Conservation (phyloP, 2,888 invertebrate genomes). For the Dicycla oo region DNA sequence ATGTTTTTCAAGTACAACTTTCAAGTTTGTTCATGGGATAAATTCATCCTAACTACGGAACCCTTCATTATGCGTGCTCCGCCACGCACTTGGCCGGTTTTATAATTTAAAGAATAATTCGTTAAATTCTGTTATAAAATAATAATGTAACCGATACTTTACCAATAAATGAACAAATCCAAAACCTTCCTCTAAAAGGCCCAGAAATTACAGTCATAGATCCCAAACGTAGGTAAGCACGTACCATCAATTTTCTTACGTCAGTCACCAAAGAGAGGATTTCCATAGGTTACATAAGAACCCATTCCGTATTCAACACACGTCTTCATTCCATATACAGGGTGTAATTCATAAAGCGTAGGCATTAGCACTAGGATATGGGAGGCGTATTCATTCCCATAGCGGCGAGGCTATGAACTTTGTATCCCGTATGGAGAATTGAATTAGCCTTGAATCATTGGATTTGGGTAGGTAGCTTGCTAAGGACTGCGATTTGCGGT, state of each 20-base stretch:
- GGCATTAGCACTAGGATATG: slow-evolving; percentile 70
- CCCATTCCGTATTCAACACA: slow-evolving; percentile 60
- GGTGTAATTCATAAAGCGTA: slow-evolving; percentile 65
- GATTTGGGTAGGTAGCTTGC: slow-evolving; percentile 10
- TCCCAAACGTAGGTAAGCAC: slow-evolving; percentile 48
- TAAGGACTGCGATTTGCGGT: slow-evolving; percentile 8
- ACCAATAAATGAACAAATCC: not conserved
- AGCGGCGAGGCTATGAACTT: slow-evolving; percentile 62
- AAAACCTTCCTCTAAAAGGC: not conserved
- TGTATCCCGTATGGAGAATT: slow-evolving; percentile 61
- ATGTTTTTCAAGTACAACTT: no score
- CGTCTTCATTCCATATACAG: slow-evolving; percentile 58
- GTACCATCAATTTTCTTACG: slow-evolving; percentile 48
- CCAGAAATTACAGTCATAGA: not conserved
- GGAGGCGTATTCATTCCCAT: slow-evolving; percentile 60
- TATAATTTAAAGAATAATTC: no score
- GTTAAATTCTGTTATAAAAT: no score
- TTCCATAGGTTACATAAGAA: slow-evolving; percentile 48
- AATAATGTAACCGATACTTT: no score
- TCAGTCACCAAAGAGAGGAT: slow-evolving; percentile 53
- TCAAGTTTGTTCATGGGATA: no score
- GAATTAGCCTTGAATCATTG: slow-evolving; percentile 50
- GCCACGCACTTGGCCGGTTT: no score
- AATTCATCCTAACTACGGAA: no score
- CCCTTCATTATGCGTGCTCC: no score